A percentile compares a stretch with the other conserved stretches of the same genome.
Conservation (phyloP, 2,797 vertebrate species). For the Enteromius radiatus region DNA sequence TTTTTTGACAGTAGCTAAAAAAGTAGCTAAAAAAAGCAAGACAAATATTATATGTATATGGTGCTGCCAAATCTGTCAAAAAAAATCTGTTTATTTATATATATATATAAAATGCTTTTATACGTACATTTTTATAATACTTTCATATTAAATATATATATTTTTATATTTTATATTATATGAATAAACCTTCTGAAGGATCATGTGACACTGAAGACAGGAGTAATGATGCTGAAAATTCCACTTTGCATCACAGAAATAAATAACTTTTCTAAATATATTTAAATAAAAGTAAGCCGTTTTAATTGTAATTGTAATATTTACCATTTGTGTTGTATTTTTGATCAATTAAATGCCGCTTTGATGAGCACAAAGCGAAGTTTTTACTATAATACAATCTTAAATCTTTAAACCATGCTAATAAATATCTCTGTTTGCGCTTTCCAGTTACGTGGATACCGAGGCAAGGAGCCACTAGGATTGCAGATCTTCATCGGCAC, state of each 20-base stretch:
- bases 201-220: not conserved
- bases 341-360: not conserved
- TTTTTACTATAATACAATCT: not conserved
- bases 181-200: not conserved
- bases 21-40: not conserved
- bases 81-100: too few species aligned
- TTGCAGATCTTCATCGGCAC: conserved; percentile 99
- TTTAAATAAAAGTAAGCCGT: not conserved
- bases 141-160: too few species aligned
- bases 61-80: too few species aligned
- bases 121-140: too few species aligned
- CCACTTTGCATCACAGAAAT: not conserved
- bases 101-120: too few species aligned
- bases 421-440: not conserved
- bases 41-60: not conserved
- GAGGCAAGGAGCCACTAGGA: conserved; percentile 92
- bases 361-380: not conserved
- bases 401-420: not conserved
- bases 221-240: not conserved
- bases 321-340: not conserved
- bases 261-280: not conserved
- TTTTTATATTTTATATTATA: not conserved
- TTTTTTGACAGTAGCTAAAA: not conserved
- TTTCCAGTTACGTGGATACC: conserved; percentile 89
- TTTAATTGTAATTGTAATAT: not conserved